Base-by-base conservation (phyloP, 2,113 vertebrate genomes). In the Verasper variegatus region DNA sequence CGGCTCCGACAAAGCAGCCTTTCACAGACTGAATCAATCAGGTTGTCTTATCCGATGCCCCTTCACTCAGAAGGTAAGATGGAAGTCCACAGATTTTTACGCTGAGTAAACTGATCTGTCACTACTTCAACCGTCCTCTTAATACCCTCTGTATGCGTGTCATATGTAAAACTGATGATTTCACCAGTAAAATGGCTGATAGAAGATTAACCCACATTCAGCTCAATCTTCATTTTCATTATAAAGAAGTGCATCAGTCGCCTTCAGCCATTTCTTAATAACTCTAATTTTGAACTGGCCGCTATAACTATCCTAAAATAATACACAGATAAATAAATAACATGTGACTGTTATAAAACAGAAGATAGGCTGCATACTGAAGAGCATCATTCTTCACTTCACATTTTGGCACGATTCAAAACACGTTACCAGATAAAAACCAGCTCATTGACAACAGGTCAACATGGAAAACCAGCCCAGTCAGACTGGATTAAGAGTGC, bases 1-100 rank as follows among this genome's bases (percentile, higher is more conserved):
- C 76, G 15, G 80, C 73, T 78, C 73, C 45, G 61, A 82, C 75
- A 85, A 83, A 88, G 77, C 60, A 24, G 71, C 80, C 68, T 76
- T 75, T 80, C 78, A 82, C 51, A 78, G 62, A 45, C 61, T n/a
- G 80, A 84, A 87, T 88, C 89, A 85, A 86, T 89, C 84, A 74
- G 66, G 78, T 79, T 40, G 54, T 82, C 78, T 90, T 82, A 89
- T 91, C 87, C 83, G 74, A 86, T 86, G 74, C 66, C 60, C 78
- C 78, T 84, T 86, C 83, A 56, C 75, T 67, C 66, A 49, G 68
- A 76, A 77, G 68, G 60, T 84, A 67, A 69, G 73, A 81, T 71
- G 73, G 70, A 69, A 71, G 61, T 72, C 37, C 1, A 49, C 45
- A 67, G 84, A 86, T 82, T 87, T 83, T 70, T 70, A 65, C 52